Evolutionary conservation across 2,797 vertebrate species (phyloP).

Genomic region (Coreius guichenoti): DNA sequence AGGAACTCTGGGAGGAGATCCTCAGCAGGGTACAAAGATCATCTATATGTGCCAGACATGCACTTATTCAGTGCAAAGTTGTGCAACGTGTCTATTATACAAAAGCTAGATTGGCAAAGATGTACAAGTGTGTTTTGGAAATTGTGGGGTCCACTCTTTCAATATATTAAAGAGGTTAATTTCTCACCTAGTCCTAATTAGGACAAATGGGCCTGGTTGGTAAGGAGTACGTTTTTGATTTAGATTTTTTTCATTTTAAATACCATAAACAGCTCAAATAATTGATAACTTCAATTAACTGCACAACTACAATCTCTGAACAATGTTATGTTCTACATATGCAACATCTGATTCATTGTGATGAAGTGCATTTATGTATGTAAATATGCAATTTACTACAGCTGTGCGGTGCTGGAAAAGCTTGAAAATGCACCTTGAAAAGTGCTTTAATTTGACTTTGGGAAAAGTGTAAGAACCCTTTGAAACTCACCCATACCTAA

Average conservation of each 20-base stretch:
- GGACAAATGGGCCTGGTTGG: too few species aligned
- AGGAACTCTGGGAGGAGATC: too few species aligned
- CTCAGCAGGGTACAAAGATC: too few species aligned
- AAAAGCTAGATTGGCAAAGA: too few species aligned
- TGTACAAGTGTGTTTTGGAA: not conserved
- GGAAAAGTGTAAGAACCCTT: not conserved
- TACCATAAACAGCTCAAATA: not conserved
- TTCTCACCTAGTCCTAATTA: not conserved
- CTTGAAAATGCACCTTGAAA: not conserved
- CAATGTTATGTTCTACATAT: too few species aligned
- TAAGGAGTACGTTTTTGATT: not conserved
- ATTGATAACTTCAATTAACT: too few species aligned
- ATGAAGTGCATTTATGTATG: not conserved
- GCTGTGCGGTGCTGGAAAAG: not conserved
- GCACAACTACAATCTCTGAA: too few species aligned
- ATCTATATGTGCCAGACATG: too few species aligned
- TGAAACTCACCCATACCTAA: too few species aligned
- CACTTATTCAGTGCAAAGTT: too few species aligned
- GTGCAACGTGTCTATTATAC: too few species aligned
- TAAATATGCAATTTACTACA: too few species aligned
- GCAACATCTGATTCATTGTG: not conserved
- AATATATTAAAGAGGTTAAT: not conserved
- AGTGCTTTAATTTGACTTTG: not conserved
- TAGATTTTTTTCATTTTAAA: not conserved
- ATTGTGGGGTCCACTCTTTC: not conserved